Percentiles rank a stretch among this genome's conserved stretches.
These are phyloP conservation scores for Leucania comma DNA, from an alignment of 2,888 invertebrate species.

Conservation along the genomic window DNA sequence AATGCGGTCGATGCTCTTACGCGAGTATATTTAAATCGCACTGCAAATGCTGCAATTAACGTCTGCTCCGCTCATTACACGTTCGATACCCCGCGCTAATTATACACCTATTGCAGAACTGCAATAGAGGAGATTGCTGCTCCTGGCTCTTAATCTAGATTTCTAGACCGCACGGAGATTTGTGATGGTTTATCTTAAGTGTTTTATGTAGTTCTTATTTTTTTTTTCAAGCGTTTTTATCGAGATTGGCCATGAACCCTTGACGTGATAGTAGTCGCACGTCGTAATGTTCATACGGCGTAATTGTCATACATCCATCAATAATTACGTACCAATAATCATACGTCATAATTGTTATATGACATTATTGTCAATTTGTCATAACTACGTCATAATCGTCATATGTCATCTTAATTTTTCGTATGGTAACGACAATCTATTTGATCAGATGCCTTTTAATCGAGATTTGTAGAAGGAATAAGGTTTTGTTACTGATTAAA, in stretches of 20 bases:
- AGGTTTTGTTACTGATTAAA: too few species aligned
- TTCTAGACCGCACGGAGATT: constrained; percentile 28
- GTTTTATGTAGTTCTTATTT: constrained; percentile 1
- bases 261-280: background rate
- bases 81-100: constrained; percentile 78
- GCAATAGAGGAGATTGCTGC: constrained; percentile 52
- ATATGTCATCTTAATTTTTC: background rate
- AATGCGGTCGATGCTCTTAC: constrained; percentile 80
- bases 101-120: constrained; percentile 69
- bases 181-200: constrained; percentile 23
- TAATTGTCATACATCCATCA: background rate
- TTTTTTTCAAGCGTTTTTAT: too few species aligned
- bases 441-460: too few species aligned
- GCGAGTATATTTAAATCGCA: constrained; percentile 81
- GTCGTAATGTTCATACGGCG: background rate
- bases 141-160: constrained; percentile 38
- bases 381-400: background rate
- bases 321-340: too few species aligned
- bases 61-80: constrained; percentile 76
- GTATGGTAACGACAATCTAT: too few species aligned
- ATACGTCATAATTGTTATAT: background rate
- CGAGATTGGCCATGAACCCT: too few species aligned
- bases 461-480: too few species aligned
- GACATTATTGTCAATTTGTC: background rate
- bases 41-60: constrained; percentile 76